A percentile compares a stretch with the other conserved stretches of the same genome.
Conservation (phyloP, 2,113 vertebrate genomes). For the Vicugna pacos region DNA sequence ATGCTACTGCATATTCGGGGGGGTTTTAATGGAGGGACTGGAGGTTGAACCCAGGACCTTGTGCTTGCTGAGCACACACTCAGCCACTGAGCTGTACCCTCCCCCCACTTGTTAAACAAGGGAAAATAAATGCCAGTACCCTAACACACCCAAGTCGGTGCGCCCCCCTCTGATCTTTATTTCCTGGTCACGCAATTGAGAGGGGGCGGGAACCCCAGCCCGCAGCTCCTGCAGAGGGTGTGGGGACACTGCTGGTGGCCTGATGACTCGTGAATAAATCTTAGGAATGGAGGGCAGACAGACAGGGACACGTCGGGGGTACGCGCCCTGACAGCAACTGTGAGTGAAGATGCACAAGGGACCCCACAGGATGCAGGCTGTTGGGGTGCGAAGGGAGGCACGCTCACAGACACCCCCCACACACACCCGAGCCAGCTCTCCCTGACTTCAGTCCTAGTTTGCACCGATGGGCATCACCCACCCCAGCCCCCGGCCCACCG, state of each 20-base stretch:
- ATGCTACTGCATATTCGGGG: background rate
- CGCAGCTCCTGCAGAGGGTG: background rate
- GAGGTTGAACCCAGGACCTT: too few relatives aligned
- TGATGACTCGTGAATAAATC: background rate
- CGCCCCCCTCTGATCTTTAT: accelerated
- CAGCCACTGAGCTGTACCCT: too few relatives aligned
- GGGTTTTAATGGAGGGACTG: too few relatives aligned
- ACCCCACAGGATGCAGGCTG: accelerated
- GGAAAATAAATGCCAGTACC: too few relatives aligned
- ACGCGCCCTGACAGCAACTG: too few relatives aligned
- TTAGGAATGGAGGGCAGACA: background rate
- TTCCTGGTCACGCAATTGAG: accelerated
- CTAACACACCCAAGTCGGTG: accelerated
- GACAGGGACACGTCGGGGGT: too few relatives aligned
- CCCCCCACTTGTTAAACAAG: background rate
- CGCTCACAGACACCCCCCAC: background rate
- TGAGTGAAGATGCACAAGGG: background rate
- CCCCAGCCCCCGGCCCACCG: background rate
- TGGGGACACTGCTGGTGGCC: too few relatives aligned
- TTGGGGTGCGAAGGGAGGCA: background rate
- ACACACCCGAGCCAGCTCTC: background rate
- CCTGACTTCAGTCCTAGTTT: background rate
- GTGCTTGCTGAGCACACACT: too few relatives aligned
- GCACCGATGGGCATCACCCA: background rate
- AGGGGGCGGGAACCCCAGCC: background rate